Evolutionary conservation across 1,140 invertebrate genomes (phyloP).

Genomic region (Dendroctonus valens): DNA sequence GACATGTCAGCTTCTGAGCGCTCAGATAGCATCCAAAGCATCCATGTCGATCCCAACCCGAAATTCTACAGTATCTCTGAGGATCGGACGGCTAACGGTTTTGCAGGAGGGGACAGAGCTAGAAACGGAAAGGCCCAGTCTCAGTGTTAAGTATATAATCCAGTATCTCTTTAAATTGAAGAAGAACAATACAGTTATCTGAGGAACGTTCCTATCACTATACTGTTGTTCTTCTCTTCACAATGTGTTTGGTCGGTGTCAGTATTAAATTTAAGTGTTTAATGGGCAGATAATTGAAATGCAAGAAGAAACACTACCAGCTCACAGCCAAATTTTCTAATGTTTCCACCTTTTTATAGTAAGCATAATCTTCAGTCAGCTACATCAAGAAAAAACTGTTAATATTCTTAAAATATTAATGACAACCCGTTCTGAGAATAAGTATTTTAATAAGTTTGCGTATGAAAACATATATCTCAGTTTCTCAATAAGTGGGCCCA

Average conservation of each 20-base stretch:
- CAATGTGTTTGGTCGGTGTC: neutral
- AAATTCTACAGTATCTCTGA: conserved; percentile 44
- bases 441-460: neutral
- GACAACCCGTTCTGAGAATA: neutral
- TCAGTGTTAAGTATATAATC: conserved; percentile 41
- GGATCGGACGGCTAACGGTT: conserved; percentile 48
- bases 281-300: neutral
- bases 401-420: conserved; percentile 2
- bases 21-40: conserved; percentile 23
- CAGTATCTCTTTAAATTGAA: neutral
- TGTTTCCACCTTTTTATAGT: conserved; percentile 1
- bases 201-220: neutral
- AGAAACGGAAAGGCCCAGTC: conserved; percentile 46
- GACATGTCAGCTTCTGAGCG: conserved; percentile 7
- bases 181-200: neutral
- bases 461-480: neutral
- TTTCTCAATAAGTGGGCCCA: neutral
- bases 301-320: neutral
- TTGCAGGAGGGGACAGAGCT: conserved; percentile 38
- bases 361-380: neutral
- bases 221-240: neutral
- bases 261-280: conserved; percentile 1
- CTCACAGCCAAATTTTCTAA: neutral
- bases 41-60: conserved; percentile 36
- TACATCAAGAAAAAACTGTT: neutral